phyloP scores from a whole-genome alignment of 92 coral and sea anemone genomes.

The Siderastrea siderea region DNA sequence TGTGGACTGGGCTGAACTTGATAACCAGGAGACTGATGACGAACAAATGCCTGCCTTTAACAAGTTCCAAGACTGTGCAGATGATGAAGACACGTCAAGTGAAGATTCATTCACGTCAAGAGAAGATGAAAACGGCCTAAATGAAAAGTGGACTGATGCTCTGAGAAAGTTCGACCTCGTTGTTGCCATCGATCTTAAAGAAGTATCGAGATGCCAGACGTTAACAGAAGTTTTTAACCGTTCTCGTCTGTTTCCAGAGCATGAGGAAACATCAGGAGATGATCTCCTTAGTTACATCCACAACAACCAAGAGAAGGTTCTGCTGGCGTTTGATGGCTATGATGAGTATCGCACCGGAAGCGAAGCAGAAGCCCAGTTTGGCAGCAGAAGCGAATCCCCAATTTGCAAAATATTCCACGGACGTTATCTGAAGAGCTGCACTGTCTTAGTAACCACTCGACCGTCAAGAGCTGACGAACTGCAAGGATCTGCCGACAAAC shows the following conservation, averaged over 20 bases:
- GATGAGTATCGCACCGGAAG: too few relatives aligned
- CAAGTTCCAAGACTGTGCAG: too few relatives aligned
- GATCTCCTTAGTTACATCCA: slow-evolving; percentile 2
- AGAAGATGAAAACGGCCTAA: too few relatives aligned
- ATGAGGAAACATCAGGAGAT: neutral
- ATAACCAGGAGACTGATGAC: neutral
- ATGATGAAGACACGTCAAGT: too few relatives aligned
- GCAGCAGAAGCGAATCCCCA: neutral
- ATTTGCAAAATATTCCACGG: slow-evolving; percentile 14
- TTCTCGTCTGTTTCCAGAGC: slow-evolving; percentile 1
- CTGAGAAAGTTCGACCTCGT: slow-evolving; percentile 28
- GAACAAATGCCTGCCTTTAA: too few relatives aligned
- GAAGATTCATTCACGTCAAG: neutral
- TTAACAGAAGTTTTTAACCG: neutral
- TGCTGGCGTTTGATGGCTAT: too few relatives aligned
- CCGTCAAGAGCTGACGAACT: slow-evolving; percentile 18
- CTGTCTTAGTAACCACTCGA: slow-evolving; percentile 22
- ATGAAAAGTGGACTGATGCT: neutral
- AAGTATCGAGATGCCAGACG: neutral
- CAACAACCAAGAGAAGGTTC: neutral
- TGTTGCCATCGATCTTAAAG: neutral
- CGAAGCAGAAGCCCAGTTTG: neutral
- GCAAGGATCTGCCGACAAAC: neutral
- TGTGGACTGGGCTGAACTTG: slow-evolving; percentile 31
- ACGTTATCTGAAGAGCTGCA: neutral